Percentiles rank a stretch among this genome's conserved stretches.
Evolutionary conservation across 2,113 vertebrate species (phyloP).

Genomic region (Salvelinus fontinalis): DNA sequence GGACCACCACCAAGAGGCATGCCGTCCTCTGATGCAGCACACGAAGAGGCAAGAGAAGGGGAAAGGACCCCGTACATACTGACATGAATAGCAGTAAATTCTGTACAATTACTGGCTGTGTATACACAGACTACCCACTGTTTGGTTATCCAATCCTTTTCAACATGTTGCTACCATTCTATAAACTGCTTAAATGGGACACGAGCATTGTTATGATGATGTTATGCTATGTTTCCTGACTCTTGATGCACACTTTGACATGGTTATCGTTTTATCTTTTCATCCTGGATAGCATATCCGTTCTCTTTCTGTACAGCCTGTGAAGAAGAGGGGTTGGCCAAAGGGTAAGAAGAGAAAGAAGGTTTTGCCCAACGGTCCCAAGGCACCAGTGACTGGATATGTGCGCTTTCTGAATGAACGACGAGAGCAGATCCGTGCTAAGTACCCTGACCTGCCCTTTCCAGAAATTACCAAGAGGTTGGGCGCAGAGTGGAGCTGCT

Average conservation of each 20-base stretch:
- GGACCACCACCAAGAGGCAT: constrained; percentile 58
- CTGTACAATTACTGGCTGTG: not conserved
- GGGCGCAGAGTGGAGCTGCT: constrained; percentile 93
- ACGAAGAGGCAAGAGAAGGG: constrained; percentile 67
- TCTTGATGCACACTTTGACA: no score
- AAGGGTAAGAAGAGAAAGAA: constrained; percentile 99
- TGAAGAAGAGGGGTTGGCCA: constrained; percentile 96
- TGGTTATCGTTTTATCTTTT: not conserved
- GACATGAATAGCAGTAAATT: not conserved
- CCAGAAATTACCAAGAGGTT: constrained; percentile 97
- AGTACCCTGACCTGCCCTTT: constrained; percentile 91
- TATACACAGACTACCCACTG: not conserved
- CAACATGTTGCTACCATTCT: not conserved
- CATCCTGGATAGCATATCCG: constrained; percentile 17
- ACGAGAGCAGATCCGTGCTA: constrained; percentile 88
- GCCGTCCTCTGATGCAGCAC: constrained; percentile 64
- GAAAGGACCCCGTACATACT: not conserved
- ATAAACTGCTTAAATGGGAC: not conserved
- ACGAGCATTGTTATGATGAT: not conserved
- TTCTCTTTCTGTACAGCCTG: constrained; percentile 72
- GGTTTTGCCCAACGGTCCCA: constrained; percentile 94
- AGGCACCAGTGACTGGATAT: constrained; percentile 92
- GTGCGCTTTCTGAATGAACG: constrained; percentile 94
- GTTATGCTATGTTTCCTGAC: not conserved
- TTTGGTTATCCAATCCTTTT: not conserved